Conservation (phyloP, 53 echinoderm and acorn worm species). For the Apostichopus leukothele region DNA sequence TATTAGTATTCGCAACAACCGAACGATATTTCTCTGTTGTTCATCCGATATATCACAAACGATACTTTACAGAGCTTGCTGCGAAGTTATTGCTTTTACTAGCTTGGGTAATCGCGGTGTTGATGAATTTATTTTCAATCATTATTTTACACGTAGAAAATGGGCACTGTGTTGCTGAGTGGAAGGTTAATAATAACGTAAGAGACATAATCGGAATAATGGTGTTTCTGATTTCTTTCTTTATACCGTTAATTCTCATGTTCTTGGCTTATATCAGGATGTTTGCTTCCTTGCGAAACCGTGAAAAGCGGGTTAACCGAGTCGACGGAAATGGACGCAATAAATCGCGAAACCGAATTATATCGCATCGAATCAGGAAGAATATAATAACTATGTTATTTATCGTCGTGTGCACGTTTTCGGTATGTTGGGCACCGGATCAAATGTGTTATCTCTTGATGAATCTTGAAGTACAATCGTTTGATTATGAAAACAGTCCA, state of each 20-base stretch:
- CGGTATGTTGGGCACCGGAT: conserved; percentile 95
- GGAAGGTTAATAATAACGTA: conserved; percentile 33
- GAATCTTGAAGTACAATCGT: conserved; percentile 70
- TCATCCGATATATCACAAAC: conserved; percentile 61
- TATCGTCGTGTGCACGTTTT: conserved; percentile 78
- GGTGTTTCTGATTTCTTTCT: conserved; percentile 33
- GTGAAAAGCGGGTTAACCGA: conserved; percentile 16
- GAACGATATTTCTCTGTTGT: conserved; percentile 80
- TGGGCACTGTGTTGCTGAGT: conserved; percentile 54
- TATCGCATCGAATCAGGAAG: conserved; percentile 45
- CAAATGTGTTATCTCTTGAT: conserved; percentile 74
- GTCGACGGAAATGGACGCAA: background rate
- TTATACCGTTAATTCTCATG: conserved; percentile 25
- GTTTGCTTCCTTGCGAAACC: conserved; percentile 28
- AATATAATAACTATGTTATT: conserved; percentile 82
- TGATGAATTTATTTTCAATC: conserved; percentile 58
- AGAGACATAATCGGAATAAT: conserved; percentile 29
- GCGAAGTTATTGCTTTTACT: conserved; percentile 52
- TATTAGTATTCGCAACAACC: conserved; percentile 70
- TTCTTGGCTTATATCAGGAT: conserved; percentile 41
- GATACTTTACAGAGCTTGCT: conserved; percentile 51
- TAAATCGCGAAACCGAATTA: conserved; percentile 8
- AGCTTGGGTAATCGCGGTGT: conserved; percentile 58
- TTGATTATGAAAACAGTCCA: conserved; percentile 60
- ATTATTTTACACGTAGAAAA: conserved; percentile 41